A percentile compares a stretch with the other conserved stretches of the same genome.
Evolutionary conservation across 2,888 invertebrate species (phyloP).

Genomic region (Drosophila nr. fundita): DNA sequence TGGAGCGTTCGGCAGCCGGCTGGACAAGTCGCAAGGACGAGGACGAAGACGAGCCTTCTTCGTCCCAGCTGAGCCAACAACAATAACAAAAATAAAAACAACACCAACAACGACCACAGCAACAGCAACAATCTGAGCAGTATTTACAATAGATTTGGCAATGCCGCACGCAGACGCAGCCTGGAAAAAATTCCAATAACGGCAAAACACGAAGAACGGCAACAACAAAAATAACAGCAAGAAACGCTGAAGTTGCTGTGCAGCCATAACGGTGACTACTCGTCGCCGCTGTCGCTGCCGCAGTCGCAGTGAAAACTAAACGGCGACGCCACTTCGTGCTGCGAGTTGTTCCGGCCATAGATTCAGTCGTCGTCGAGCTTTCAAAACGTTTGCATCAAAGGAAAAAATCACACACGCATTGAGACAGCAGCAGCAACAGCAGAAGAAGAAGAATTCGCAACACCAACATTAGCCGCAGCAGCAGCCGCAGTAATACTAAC

Average conservation of each 20-base stretch:
- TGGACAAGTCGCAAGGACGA: constrained; percentile 44
- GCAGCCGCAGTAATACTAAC: constrained; percentile 41
- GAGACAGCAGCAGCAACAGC: constrained; percentile 39
- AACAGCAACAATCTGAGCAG: constrained; percentile 21
- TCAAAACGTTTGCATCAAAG: constrained; percentile 83
- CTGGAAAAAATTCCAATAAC: constrained; percentile 73
- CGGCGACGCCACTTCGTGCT: constrained; percentile 67
- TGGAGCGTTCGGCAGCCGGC: constrained; percentile 48
- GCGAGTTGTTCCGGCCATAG: constrained; percentile 65
- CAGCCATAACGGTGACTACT: constrained; percentile 51
- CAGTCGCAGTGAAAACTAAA: constrained; percentile 24
- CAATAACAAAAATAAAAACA: constrained; percentile 10
- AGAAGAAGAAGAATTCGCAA: constrained; percentile 51
- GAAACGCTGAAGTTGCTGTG: constrained; percentile 62
- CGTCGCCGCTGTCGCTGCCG: constrained; percentile 42
- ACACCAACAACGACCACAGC: constrained; percentile 10
- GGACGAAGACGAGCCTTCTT: constrained; percentile 56
- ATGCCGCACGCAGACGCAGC: constrained; percentile 60
- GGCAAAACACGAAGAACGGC: constrained; percentile 27
- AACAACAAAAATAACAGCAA: constrained; percentile 32
- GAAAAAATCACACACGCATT: constrained; percentile 47
- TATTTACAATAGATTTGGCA: constrained; percentile 47
- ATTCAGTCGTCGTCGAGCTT: constrained; percentile 85
- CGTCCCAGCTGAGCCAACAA: constrained; percentile 56
- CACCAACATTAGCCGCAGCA: constrained; percentile 48